Evolutionary conservation across 64 coral and sea anemone species (phyloP), one percentile per base, ranked within the genome.

Genomic region (Pocillopora verrucosa): DNA sequence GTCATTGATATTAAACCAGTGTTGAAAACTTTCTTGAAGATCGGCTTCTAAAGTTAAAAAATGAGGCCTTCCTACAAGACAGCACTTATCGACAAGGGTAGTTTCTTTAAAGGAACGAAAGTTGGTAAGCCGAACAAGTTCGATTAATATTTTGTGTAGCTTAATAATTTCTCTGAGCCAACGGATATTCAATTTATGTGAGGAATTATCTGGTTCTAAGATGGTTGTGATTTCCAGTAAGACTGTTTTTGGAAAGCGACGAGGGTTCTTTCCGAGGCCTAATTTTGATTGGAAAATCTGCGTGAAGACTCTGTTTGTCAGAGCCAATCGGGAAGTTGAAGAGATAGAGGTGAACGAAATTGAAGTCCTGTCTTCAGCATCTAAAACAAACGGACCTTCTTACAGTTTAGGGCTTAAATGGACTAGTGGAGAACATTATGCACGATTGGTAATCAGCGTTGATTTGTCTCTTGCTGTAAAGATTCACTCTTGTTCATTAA

Each of bases 1-100:
- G 86, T 88, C 35, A 41, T 19, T 16, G 58, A 77, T 5, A 88
- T 88, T 24, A 88, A 65, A 36, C 25, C 4, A 62, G 74, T 34
- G 86, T 88, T 20, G 74, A 77, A 88, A 88, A 77, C 10, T 10
- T 88, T 76, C 13, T 88, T 4, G 77, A 77, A 19, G 16, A 16
- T 77, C 19, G 77, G 3, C 61, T 88, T 12, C 59, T 65, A 10
- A 74, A 64, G 34, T 62, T 80, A 11, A 64, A 80, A 34, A 80
- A 60, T 58, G 59, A 9, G 69, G 20, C 41, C 60, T 30, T 80
- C 70, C 37, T 89, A 72, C 37, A 80, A 80, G 77, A 80, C 76
- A 58, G 80, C 88, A 11, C 88, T 89, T 57, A 72, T 89, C 75
- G 73, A 89, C 37, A 89, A 63, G 4, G 88, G 88, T 20, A 89